Evolutionary conservation across 2,888 invertebrate species (phyloP), one percentile per base, ranked within the genome.

Genomic region (Acrobeloides nanus): DNA sequence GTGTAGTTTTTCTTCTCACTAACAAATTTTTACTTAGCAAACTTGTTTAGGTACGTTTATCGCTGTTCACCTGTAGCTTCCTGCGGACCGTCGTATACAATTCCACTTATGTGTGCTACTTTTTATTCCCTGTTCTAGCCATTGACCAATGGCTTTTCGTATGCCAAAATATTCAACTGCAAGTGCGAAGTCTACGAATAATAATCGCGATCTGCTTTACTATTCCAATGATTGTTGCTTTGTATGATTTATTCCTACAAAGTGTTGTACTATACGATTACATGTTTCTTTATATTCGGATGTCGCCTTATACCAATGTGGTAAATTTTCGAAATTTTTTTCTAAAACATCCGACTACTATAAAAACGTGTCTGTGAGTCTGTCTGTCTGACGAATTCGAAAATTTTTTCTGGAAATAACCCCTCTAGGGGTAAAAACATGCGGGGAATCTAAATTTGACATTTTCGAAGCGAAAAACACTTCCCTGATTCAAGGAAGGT

Each of bases 221-320:
- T 8, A 63, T 59, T 31, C 59, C 59, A 18, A 64, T 59, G 64
- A 23, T 46, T 10, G 63, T 64, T 18, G 59, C 57, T n/a, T 33
- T 59, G 31, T 59, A 59, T 47, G 59, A 59, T 18, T 42, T 59
- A 10, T 64, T 61, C 29, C 46, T 59, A 23, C 59, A 59, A 38
- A 46, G 60, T 34, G 49, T 42, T 4, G 41, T 61, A 26, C 42
- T 59, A 17, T 57, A 61, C 51, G 59, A 59, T 38, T 59, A 40
- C 46, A 59, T 59, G 59, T 59, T 62, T 42, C 29, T 32, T 18
- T 59, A 62, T 38, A 54, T 59, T 38, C 43, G 62, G 29, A 62
- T 59, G 59, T 54, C 53, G 41, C 51, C 53, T 31, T 63, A 63
- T 26, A 59, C 62, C 21, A 59, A 59, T 40, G 51, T 62, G 41